A percentile compares a stretch with the other conserved stretches of the same genome.
Evolutionary conservation across 1,140 invertebrate genomes (phyloP).

Genomic region (Nebria ingens): DNA sequence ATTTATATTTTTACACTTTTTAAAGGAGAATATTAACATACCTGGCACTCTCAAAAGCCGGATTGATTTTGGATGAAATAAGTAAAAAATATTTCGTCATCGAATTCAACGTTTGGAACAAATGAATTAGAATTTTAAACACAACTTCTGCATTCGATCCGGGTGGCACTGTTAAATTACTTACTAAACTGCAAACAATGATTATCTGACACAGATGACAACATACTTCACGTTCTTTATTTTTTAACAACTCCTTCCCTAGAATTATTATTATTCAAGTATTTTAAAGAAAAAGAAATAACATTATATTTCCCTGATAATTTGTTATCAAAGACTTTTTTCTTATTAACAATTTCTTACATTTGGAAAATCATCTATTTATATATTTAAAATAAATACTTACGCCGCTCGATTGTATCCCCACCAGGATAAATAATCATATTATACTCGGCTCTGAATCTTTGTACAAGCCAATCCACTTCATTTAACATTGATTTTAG

Average conservation of each 20-base stretch:
- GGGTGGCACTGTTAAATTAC: slow-evolving; percentile 29
- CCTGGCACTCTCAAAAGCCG: slow-evolving; percentile 38
- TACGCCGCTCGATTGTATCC: slow-evolving; percentile 27
- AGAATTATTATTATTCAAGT: too few species aligned
- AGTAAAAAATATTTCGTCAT: slow-evolving; percentile 40
- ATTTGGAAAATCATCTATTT: too few species aligned
- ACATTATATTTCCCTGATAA: too few species aligned
- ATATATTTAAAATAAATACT: too few species aligned
- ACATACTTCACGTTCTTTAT: slow-evolving; percentile 37
- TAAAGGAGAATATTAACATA: slow-evolving; percentile 18
- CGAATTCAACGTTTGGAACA: slow-evolving; percentile 35
- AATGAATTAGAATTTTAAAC: slow-evolving; percentile 37
- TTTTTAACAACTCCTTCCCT: slow-evolving; percentile 33
- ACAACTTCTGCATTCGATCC: slow-evolving; percentile 33
- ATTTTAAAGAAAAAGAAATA: too few species aligned
- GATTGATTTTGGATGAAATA: slow-evolving; percentile 34
- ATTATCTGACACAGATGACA: slow-evolving; percentile 36
- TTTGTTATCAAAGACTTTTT: too few species aligned
- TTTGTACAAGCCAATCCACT: slow-evolving; percentile 33
- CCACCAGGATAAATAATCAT: slow-evolving; percentile 26
- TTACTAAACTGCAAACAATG: slow-evolving; percentile 33
- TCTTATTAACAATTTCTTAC: too few species aligned
- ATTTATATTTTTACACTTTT: too few species aligned
- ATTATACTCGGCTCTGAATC: slow-evolving; percentile 36
- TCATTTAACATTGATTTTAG: slow-evolving; percentile 37